These are phyloP conservation scores for Rhodophaea formosa DNA, from an alignment of 2,888 invertebrate genomes.

Conservation along the genomic window DNA sequence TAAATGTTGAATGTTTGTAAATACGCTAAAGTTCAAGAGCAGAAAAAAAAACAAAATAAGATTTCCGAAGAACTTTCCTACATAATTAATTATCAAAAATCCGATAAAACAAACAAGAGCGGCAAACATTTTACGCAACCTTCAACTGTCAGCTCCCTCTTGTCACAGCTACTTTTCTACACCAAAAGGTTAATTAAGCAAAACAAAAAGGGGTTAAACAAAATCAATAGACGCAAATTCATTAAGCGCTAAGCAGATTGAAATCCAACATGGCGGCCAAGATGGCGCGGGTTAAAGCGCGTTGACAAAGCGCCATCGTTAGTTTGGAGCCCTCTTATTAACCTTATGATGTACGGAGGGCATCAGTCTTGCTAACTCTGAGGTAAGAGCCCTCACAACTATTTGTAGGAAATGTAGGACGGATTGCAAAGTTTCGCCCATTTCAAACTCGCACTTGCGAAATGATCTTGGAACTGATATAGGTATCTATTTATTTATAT, in stretches of 20 bases:
- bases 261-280: constrained; percentile 77
- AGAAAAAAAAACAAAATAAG: not conserved
- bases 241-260: constrained; percentile 81
- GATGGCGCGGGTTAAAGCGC: constrained; percentile 77
- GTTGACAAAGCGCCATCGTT: constrained; percentile 81
- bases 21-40: not conserved
- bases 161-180: constrained; percentile 60
- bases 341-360: constrained; percentile 80
- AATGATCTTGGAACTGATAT: not conserved
- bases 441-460: not conserved
- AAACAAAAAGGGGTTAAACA: constrained; percentile 81
- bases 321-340: constrained; percentile 81
- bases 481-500: too few relatives aligned
- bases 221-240: constrained; percentile 81
- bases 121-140: constrained; percentile 27
- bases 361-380: constrained; percentile 66
- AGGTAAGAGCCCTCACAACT: constrained; percentile 46
- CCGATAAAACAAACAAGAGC: constrained; percentile 19
- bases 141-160: constrained; percentile 45
- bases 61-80: not conserved
- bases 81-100: not conserved
- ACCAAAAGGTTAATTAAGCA: constrained; percentile 79
- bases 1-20: not conserved
- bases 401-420: constrained; percentile 14
- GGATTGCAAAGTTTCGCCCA: constrained; percentile 5